Evolutionary conservation across 2,888 invertebrate species (phyloP).

Genomic region (Notocelia uddmanniana): DNA sequence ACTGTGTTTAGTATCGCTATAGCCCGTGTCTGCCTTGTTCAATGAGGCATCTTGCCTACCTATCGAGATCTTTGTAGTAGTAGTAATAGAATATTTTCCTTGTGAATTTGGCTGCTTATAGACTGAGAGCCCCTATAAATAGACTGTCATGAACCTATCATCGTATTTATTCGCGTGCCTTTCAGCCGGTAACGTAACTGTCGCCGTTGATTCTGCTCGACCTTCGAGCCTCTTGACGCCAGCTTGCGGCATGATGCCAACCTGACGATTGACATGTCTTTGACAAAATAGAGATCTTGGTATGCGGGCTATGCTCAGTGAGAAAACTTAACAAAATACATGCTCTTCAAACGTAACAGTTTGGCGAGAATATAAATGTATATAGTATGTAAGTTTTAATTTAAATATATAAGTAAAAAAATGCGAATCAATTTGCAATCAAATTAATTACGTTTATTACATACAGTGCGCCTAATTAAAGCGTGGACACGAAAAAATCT

Average conservation of each 20-base stretch:
- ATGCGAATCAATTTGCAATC: too few relatives aligned
- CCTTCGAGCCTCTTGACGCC: slow-evolving; percentile 34
- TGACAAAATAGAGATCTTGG: slow-evolving; percentile 46
- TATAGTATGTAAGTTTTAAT: too few relatives aligned
- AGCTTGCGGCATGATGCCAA: slow-evolving; percentile 51
- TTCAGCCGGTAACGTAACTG: slow-evolving; percentile 47
- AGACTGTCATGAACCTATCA: slow-evolving; percentile 21
- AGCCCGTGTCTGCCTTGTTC: background rate
- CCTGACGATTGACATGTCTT: slow-evolving; percentile 49
- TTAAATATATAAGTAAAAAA: too few relatives aligned
- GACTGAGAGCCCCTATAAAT: slow-evolving; percentile 16
- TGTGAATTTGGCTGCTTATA: background rate
- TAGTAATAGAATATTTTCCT: background rate
- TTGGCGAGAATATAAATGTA: background rate
- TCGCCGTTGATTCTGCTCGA: slow-evolving; percentile 42
- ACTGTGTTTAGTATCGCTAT: slow-evolving; percentile 15
- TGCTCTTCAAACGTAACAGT: too few relatives aligned
- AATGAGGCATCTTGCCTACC: slow-evolving; percentile 3
- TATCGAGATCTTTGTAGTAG: background rate
- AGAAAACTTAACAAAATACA: background rate
- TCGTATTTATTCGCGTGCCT: slow-evolving; percentile 31
- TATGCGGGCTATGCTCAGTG: slow-evolving; percentile 15
- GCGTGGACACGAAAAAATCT: too few relatives aligned
- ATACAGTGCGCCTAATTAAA: too few relatives aligned
- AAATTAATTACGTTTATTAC: too few relatives aligned